A percentile compares a stretch with the other conserved stretches of the same genome.
Evolutionary conservation across 2,113 vertebrate genomes (phyloP).

Genomic region (Rhabdornis inornatus): DNA sequence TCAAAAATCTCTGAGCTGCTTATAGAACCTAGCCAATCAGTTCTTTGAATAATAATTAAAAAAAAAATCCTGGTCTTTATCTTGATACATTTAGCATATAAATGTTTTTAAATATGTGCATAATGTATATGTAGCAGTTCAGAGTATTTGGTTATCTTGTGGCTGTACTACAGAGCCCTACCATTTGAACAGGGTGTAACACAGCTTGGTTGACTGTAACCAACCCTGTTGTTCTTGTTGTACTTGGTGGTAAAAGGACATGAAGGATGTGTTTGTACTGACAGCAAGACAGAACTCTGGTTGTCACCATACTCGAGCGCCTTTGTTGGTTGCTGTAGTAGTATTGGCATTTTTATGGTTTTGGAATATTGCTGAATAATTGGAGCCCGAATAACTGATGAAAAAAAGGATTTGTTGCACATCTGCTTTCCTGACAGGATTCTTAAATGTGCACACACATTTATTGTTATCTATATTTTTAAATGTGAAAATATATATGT

Average conservation of each 20-base stretch:
- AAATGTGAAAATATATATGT: not conserved
- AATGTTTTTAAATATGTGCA: not conserved
- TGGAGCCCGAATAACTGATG: not conserved
- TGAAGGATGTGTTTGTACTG: accelerated
- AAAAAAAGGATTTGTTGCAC: not conserved
- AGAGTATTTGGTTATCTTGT: not conserved
- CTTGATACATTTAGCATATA: not conserved
- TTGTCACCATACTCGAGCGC: accelerated
- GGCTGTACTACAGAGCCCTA: not conserved
- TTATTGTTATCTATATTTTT: not conserved
- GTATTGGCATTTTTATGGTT: not conserved
- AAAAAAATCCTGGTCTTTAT: not conserved
- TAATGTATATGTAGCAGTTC: not conserved
- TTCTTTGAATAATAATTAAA: not conserved
- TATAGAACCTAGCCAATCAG: not conserved
- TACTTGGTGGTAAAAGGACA: not conserved
- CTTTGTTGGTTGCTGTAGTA: not conserved
- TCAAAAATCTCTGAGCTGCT: not conserved
- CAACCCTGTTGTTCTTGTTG: not conserved
- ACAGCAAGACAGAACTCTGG: not conserved
- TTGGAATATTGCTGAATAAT: not conserved
- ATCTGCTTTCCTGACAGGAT: not conserved
- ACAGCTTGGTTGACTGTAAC: not conserved
- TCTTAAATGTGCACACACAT: not conserved
- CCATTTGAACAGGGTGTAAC: not conserved